Evolutionary conservation across 2,113 vertebrate species (phyloP).

Genomic region (Pseudopodoces humilis): DNA sequence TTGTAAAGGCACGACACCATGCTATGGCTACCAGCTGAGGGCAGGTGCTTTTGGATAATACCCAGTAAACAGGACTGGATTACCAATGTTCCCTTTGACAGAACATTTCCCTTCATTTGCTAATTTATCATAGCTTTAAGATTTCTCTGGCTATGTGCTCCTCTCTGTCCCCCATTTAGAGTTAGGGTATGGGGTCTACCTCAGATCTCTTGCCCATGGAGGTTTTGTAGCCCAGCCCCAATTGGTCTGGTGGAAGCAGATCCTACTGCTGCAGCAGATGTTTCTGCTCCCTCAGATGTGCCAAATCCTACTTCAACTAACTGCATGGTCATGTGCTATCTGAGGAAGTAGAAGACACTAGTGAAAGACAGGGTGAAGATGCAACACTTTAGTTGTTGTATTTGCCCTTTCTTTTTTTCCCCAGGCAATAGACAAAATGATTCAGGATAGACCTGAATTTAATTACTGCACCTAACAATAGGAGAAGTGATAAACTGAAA

Average conservation of each 20-base stretch:
- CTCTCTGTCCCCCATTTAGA: neutral
- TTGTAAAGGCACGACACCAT: neutral
- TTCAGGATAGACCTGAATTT: neutral
- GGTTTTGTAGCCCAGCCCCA: neutral
- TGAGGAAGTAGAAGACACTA: neutral
- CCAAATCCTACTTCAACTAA: neutral
- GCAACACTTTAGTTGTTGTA: neutral
- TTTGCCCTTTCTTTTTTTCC: neutral
- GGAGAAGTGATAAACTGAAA: neutral
- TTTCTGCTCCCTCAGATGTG: neutral
- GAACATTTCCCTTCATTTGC: neutral
- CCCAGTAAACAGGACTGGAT: neutral
- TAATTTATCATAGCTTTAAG: neutral
- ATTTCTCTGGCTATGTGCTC: neutral
- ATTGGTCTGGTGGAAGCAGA: neutral
- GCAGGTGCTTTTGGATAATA: neutral
- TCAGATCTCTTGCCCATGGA: neutral
- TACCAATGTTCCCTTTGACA: neutral
- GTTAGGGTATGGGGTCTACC: rapidly evolving
- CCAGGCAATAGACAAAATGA: neutral
- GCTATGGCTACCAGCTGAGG: neutral
- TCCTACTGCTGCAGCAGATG: neutral
- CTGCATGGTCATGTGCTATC: rapidly evolving
- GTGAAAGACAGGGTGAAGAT: neutral
- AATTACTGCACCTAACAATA: neutral